Conservation (phyloP, 2,888 invertebrate species). For the Coenonympha arcania region DNA sequence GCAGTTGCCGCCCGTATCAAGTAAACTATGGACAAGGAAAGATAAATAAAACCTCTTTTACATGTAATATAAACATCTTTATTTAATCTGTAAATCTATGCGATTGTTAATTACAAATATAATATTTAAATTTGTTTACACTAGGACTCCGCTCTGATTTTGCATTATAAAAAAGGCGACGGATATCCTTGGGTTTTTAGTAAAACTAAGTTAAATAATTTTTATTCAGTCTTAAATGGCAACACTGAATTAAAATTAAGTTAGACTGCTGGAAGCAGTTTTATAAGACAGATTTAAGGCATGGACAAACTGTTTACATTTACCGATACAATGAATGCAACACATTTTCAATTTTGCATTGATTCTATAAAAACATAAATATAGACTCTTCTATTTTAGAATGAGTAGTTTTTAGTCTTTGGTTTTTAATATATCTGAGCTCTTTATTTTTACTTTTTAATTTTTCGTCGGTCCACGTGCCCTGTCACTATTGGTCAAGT, state of each 20-base stretch:
- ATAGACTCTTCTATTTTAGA: no score
- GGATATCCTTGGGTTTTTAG: slow-evolving; percentile 23
- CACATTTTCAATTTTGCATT: no score
- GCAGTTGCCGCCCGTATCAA: no score
- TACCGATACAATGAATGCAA: no score
- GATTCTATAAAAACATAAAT: no score
- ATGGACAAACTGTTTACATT: no score
- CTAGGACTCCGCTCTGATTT: slow-evolving; percentile 56
- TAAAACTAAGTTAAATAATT: slow-evolving; percentile 31
- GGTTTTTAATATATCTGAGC: no score
- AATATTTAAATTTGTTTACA: slow-evolving; percentile 40
- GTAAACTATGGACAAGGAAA: no score
- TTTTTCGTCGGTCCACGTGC: no score
- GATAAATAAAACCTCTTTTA: slow-evolving; percentile 14
- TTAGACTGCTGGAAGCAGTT: slow-evolving; percentile 22
- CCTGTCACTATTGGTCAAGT: no score
- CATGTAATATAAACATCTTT: slow-evolving; percentile 57
- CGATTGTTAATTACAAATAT: slow-evolving; percentile 43
- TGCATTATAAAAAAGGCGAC: slow-evolving; percentile 30
- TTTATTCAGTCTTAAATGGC: slow-evolving; percentile 57
- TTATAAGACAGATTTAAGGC: slow-evolving; percentile 13
- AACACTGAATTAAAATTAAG: slow-evolving; percentile 46
- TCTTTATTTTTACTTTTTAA: no score
- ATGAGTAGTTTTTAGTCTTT: no score
- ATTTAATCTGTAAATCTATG: slow-evolving; percentile 48